Evolutionary conservation across 2,888 invertebrate species (phyloP).

Genomic region (Priocnemis perturbator): DNA sequence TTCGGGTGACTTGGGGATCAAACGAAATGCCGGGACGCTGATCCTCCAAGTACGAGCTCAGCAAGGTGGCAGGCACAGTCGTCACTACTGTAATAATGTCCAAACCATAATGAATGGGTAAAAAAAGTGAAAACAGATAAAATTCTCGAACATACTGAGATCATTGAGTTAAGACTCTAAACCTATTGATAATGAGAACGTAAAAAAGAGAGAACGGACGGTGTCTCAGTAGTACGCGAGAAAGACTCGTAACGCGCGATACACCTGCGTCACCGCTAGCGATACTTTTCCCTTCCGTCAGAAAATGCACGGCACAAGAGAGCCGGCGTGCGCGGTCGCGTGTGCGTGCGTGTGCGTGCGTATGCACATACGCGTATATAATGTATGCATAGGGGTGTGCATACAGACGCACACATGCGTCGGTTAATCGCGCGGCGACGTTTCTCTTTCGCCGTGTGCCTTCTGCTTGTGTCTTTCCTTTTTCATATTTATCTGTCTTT

Average conservation of each 20-base stretch:
- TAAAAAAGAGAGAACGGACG: conserved; percentile 39
- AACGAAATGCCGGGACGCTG: conserved; percentile 55
- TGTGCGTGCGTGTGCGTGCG: no score
- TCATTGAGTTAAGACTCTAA: conserved; percentile 32
- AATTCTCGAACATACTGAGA: conserved; percentile 49
- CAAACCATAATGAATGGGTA: conserved; percentile 57
- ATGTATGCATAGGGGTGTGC: no score
- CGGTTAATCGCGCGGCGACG: conserved; percentile 4
- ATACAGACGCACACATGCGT: not conserved
- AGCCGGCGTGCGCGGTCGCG: no score
- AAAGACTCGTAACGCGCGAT: no score
- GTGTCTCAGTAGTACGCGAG: conserved; percentile 24
- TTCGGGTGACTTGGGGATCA: conserved; percentile 59
- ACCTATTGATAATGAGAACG: conserved; percentile 25
- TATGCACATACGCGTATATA: no score
- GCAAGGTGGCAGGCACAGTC: conserved; percentile 71
- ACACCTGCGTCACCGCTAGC: no score
- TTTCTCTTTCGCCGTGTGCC: conserved; percentile 18
- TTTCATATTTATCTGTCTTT: conserved; percentile 16
- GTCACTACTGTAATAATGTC: conserved; percentile 65
- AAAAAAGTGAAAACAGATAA: conserved; percentile 44
- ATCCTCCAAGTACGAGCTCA: conserved; percentile 71
- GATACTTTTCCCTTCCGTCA: no score
- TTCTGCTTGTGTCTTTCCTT: conserved; percentile 15
- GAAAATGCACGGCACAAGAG: no score